Evolutionary conservation across 2,113 vertebrate species (phyloP).

Genomic region (Chamaetylas fuelleborni): DNA sequence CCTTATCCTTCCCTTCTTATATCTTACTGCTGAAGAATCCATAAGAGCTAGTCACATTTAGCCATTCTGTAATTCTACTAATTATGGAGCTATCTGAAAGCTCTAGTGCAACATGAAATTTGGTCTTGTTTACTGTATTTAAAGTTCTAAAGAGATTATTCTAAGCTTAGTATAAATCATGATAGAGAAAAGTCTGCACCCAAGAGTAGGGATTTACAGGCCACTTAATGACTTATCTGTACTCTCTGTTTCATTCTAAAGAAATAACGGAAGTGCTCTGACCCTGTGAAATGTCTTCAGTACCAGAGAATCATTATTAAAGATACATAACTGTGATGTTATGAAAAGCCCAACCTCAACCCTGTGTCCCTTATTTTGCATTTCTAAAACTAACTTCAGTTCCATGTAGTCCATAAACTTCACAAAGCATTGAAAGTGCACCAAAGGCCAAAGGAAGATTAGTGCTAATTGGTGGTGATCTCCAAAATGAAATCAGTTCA

Average conservation of each 20-base stretch:
- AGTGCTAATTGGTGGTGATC: conserved; percentile 46
- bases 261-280: conserved; percentile 35
- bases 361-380: neutral
- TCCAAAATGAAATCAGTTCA: conserved; percentile 20
- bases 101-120: neutral
- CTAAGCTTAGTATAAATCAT: conserved; percentile 26
- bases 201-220: conserved; percentile 14
- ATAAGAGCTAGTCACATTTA: neutral
- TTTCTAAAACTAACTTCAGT: conserved; percentile 10
- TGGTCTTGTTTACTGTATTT: conserved; percentile 41
- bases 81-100: neutral
- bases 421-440: conserved; percentile 1
- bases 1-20: neutral
- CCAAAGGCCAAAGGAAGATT: conserved; percentile 6
- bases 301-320: conserved; percentile 15
- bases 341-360: neutral
- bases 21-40: neutral
- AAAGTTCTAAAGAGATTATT: conserved; percentile 50
- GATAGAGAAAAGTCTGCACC: neutral
- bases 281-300: conserved; percentile 18
- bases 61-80: neutral
- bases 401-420: neutral
- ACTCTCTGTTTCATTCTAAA: conserved; percentile 36
- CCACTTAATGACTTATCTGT: conserved; percentile 39
- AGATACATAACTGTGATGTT: neutral